A percentile compares a stretch with the other conserved stretches of the same genome.
phyloP scores from a whole-genome alignment of 2,113 vertebrate species.

The Tragelaphus imberbis region DNA sequence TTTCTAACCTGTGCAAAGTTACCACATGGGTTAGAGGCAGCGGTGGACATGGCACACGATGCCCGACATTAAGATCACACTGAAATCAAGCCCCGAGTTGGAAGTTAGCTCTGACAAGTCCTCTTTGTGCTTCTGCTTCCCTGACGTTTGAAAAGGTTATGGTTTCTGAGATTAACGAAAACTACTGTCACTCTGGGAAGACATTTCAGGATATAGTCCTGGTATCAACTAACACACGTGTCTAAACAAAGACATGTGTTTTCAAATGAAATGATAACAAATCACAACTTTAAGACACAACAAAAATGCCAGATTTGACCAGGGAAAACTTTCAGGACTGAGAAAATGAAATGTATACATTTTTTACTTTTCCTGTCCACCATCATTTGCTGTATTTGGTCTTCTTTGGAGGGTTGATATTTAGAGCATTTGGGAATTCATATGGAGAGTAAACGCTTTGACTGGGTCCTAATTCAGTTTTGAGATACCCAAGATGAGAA shows the following conservation, averaged over 20 bases:
- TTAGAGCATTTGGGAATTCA: background rate
- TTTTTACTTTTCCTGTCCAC: background rate
- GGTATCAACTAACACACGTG: background rate
- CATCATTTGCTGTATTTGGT: background rate
- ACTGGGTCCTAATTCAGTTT: background rate
- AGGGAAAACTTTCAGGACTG: background rate
- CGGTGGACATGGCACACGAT: background rate
- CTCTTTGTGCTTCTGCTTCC: background rate
- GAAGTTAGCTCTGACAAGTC: background rate
- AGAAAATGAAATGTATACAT: background rate
- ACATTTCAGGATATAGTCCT: background rate
- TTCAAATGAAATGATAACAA: conserved; percentile 41
- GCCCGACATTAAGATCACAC: background rate
- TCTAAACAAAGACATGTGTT: conserved; percentile 44
- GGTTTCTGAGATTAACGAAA: background rate
- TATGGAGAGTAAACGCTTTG: background rate
- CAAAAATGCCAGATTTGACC: background rate
- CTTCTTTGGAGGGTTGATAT: background rate
- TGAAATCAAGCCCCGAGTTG: background rate
- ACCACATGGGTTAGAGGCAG: too few species aligned
- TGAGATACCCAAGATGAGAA: background rate
- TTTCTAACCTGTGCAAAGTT: background rate
- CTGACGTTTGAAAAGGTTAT: background rate
- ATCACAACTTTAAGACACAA: background rate
- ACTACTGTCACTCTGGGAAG: background rate